Evolutionary conservation across 2,113 vertebrate genomes (phyloP), one percentile per base, ranked within the genome.

Genomic region (Thryonomys swinderianus): DNA sequence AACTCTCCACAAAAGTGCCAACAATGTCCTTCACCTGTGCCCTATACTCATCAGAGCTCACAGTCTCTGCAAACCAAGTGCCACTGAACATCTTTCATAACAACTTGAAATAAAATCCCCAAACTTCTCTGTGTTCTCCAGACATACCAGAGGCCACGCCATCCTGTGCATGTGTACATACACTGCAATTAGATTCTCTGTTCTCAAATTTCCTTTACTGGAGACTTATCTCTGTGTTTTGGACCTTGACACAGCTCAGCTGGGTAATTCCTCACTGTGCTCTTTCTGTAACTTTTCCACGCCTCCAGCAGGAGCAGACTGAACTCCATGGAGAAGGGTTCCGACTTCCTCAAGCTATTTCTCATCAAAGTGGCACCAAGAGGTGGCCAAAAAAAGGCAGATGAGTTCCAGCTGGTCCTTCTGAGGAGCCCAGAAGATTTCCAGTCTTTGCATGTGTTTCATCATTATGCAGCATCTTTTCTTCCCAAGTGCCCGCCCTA

Each of bases 391-490:
- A 73, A 10, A 40, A 78, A 59, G 4, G 9, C n/a, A 53, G 2
- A 3, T 51, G 18, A 45, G 4, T 61, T 57, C 45, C 53, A 5
- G 1, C 2, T 40, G 9, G 12, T 81, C 34, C 71, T n/a, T 42
- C 17, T 16, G 1, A 37, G 51, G 2, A 62, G 25, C 10, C 45
- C 25, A n/a, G 11, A 34, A 0, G 7, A 42, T 9, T 55, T 79
- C 55, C 7, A 9, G 2, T 20, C 45, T 37, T 40, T 48, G 25
- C 3, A 1, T 5, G 17, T 1, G 13, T n/a, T 32, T 30, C 12
- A 67, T 32, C 21, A 8, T 62, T 59, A 73, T 3, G 4, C 11
- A 45, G 1, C 12, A 16, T 45, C 59, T 73, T 85, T 40, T 17
- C 55, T 83, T 83, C 59, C 40, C 13, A 12, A 7, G 11, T 30